Conservation (phyloP, 2,797 vertebrate genomes). For the Eutrigla gurnardus region DNA sequence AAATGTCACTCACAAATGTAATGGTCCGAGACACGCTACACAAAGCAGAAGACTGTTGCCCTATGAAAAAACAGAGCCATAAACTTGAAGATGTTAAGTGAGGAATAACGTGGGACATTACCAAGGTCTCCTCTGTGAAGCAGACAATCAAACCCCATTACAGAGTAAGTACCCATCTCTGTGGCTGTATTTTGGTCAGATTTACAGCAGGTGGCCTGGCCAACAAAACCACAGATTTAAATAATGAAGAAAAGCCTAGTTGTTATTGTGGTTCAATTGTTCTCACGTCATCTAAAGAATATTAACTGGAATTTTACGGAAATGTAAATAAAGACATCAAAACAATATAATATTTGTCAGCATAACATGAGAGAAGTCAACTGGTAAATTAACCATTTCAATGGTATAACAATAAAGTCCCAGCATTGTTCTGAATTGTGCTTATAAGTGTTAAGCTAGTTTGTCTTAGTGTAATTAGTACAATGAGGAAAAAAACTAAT, state of each 20-base stretch:
- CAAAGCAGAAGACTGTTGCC: neutral
- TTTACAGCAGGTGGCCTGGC: neutral
- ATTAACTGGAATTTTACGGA: neutral
- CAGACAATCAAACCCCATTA: slow-evolving; percentile 9
- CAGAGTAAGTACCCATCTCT: neutral
- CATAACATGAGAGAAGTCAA: too few relatives aligned
- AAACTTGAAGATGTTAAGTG: slow-evolving; percentile 7
- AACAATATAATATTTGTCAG: too few relatives aligned
- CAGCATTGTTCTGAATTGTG: too few relatives aligned
- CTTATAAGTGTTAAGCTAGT: too few relatives aligned
- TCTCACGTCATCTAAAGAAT: neutral
- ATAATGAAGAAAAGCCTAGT: neutral
- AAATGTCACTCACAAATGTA: too few relatives aligned
- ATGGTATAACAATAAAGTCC: too few relatives aligned
- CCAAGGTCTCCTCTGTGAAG: neutral
- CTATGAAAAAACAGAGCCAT: neutral
- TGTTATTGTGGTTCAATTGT: neutral
- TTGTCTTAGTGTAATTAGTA: too few relatives aligned
- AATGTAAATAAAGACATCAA: too few relatives aligned
- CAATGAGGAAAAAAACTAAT: too few relatives aligned
- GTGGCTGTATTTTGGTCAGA: neutral
- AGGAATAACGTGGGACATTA: slow-evolving; percentile 1
- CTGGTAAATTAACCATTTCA: too few relatives aligned
- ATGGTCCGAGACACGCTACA: too few relatives aligned
- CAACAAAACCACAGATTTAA: neutral